These are phyloP conservation scores for Dione vanillae DNA, from an alignment of 2,888 invertebrate species.

Conservation along the genomic window DNA sequence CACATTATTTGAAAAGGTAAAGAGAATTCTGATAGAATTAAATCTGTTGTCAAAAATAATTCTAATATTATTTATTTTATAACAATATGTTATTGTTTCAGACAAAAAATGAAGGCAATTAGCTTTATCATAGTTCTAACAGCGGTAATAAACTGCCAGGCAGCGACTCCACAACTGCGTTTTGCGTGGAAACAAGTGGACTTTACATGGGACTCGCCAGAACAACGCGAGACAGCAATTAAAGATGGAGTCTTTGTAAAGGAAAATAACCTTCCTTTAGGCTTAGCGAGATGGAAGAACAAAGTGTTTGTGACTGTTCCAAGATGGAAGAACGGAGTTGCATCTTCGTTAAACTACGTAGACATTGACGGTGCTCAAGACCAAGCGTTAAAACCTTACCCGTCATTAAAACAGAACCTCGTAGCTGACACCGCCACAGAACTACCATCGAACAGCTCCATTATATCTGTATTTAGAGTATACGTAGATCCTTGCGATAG, in stretches of 20 bases:
- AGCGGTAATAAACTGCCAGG: conserved; percentile 61
- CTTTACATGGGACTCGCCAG: conserved; percentile 86
- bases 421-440: conserved; percentile 83
- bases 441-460: conserved; percentile 83
- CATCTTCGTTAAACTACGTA: conserved; percentile 88
- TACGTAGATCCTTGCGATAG: conserved; percentile 90
- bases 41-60: background rate
- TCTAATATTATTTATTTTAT: background rate
- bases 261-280: conserved; percentile 88
- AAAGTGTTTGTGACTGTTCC: conserved; percentile 89
- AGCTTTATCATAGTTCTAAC: conserved; percentile 61
- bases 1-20: background rate
- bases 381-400: conserved; percentile 89
- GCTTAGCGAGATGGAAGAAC: conserved; percentile 88
- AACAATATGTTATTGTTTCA: conserved; percentile 48
- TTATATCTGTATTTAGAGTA: conserved; percentile 90
- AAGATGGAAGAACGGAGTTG: conserved; percentile 88
- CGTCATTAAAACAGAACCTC: conserved; percentile 90
- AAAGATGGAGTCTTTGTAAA: conserved; percentile 84
- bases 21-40: background rate
- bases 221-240: conserved; percentile 85
- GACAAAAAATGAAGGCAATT: conserved; percentile 54
- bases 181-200: conserved; percentile 89
- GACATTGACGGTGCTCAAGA: conserved; percentile 87
- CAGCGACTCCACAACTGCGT: conserved; percentile 84